Evolutionary conservation across 2,888 invertebrate species (phyloP), one percentile per base, ranked within the genome.

Genomic region (Sphaeridia pumilis): DNA sequence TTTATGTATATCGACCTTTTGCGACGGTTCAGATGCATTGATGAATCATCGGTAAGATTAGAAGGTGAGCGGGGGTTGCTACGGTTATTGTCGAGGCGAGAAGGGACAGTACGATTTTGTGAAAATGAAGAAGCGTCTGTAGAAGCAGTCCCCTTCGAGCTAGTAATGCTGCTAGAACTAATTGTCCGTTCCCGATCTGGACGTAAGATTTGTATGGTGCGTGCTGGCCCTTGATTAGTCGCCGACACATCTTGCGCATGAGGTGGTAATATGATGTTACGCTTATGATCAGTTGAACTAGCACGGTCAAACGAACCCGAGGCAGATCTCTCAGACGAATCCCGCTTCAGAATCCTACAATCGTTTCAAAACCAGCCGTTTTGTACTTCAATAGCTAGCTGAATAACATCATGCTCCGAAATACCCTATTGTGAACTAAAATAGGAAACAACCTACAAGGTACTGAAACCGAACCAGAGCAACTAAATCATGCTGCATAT

Each of bases 1-100:
- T 41, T 36, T 36, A 27, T 28, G 41, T 41, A 25, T 22, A 31
- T 26, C 20, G 42, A 49, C 49, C 49, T 49, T 49, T 49, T 49
- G 38, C 41, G 49, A 42, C 49, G 49, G 14, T n/a, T n/a, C n/a
- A n/a, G n/a, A 47, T 47, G 35, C 31, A 46, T 21, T 31, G 25
- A 26, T 34, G 46, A 46, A 46, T 31, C 46, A 36, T 38, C 47
- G 24, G 47, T 35, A 36, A n/a, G n/a, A n/a, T n/a, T n/a, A n/a
- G n/a, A n/a, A n/a, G n/a, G n/a, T n/a, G n/a, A n/a, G n/a, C n/a
- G n/a, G n/a, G n/a, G n/a, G n/a, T n/a, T n/a, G n/a, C n/a, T n/a
- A n/a, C n/a, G n/a, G n/a, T n/a, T n/a, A n/a, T n/a, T n/a, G n/a
- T n/a, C n/a, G n/a, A n/a, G n/a, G n/a, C 36, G 36, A 47, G 47